Conservation (phyloP, 2,888 invertebrate genomes). For the Scaptomyza cyrtandrae region DNA sequence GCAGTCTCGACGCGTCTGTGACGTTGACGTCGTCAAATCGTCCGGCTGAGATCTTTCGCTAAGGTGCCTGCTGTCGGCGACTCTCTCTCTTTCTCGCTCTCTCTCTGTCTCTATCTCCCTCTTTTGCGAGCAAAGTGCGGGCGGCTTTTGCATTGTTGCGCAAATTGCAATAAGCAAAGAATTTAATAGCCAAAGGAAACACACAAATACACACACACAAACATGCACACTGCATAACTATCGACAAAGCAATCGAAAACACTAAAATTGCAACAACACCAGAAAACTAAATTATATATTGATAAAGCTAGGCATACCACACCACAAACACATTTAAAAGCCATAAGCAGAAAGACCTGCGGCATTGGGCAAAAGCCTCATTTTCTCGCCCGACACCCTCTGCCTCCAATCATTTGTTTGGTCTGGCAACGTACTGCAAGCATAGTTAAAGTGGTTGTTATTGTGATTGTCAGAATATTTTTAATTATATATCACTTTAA, state of each 20-base stretch:
- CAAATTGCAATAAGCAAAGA: constrained; percentile 76
- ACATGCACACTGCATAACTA: constrained; percentile 44
- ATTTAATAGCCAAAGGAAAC: constrained; percentile 66
- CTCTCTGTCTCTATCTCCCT: background rate
- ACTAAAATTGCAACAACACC: constrained; percentile 67
- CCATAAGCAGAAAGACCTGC: constrained; percentile 64
- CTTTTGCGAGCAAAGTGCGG: constrained; percentile 23
- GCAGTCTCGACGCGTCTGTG: constrained; percentile 16
- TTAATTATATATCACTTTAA: constrained; percentile 57
- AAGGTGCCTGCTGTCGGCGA: constrained; percentile 50
- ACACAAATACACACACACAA: constrained; percentile 33
- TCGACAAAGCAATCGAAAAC: constrained; percentile 66
- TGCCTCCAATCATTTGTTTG: background rate
- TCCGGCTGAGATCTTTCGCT: constrained; percentile 62
- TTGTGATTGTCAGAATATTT: constrained; percentile 61
- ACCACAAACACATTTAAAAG: constrained; percentile 72
- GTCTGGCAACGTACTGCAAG: background rate
- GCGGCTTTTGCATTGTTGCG: constrained; percentile 68
- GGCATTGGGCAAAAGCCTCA: constrained; percentile 20
- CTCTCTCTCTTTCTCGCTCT: background rate
- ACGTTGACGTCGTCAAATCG: constrained; percentile 54
- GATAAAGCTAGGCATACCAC: constrained; percentile 58
- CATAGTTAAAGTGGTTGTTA: constrained; percentile 30
- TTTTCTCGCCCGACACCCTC: background rate
- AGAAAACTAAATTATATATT: constrained; percentile 72